These are phyloP conservation scores for Ursus arctos DNA, from an alignment of 2,113 vertebrate species.

Conservation along the genomic window DNA sequence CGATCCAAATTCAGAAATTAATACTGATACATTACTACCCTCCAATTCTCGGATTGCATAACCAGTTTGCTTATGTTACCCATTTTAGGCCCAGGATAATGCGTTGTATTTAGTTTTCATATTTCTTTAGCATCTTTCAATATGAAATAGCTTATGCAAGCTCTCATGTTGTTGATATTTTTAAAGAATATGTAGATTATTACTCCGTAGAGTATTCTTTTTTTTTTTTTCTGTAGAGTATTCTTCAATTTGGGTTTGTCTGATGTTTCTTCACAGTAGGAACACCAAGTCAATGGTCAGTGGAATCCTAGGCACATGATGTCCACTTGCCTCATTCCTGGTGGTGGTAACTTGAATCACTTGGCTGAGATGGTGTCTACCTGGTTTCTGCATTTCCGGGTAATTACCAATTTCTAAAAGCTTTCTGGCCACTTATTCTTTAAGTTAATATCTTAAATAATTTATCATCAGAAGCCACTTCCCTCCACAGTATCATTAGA, in stretches of 20 bases:
- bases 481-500: not conserved
- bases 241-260: not conserved
- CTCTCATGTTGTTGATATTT: not conserved
- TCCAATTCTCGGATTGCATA: not conserved
- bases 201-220: not conserved
- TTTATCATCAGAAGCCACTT: not conserved
- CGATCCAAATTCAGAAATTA: not conserved
- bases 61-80: not conserved
- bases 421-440: not conserved
- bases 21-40: not conserved
- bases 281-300: not conserved
- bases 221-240: not conserved
- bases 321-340: not conserved
- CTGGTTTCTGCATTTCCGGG: not conserved
- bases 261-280: not conserved
- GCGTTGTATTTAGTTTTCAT: not conserved
- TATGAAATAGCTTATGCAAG: not conserved
- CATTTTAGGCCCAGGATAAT: not conserved
- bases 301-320: accelerated
- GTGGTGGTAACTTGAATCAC: not conserved
- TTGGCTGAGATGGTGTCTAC: not conserved
- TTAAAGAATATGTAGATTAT: not conserved
- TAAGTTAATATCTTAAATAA: not conserved
- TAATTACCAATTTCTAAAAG: not conserved
- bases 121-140: not conserved